Percentiles rank a stretch among this genome's conserved stretches.
These are phyloP conservation scores for Australoheros facetus DNA, from an alignment of 2,797 vertebrate species.

Conservation along the genomic window DNA sequence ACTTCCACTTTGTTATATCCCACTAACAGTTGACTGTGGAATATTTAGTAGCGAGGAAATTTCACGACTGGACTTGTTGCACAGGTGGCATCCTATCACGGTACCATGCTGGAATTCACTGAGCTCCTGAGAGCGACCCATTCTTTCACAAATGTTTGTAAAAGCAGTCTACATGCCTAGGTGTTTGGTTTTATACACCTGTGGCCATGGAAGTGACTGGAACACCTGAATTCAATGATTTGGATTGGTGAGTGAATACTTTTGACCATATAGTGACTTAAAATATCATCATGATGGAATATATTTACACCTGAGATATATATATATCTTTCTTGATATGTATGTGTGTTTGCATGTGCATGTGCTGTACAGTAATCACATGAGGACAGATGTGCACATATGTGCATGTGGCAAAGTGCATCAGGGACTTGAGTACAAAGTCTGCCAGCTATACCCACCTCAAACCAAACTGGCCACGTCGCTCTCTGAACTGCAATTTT, in stretches of 20 bases:
- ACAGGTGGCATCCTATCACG: no score
- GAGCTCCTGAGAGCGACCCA: no score
- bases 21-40: no score
- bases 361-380: conserved; percentile 26
- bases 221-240: no score
- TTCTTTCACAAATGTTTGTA: no score
- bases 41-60: no score
- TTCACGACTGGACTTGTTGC: no score
- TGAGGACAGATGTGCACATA: conserved; percentile 30
- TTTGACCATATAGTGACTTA: background rate
- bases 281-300: background rate
- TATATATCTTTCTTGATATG: background rate
- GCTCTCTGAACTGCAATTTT: conserved; percentile 46
- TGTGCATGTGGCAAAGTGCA: conserved; percentile 4
- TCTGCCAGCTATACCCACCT: conserved; percentile 16
- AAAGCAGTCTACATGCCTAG: no score
- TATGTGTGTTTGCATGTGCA: background rate
- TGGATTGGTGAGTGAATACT: background rate
- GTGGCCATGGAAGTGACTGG: no score
- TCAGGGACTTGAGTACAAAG: conserved; percentile 31
- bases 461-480: conserved; percentile 20
- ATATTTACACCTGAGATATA: conserved; percentile 20
- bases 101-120: no score
- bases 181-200: no score
- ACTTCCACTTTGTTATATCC: no score